Evolutionary conservation across 2,113 vertebrate genomes (phyloP), one percentile per base, ranked within the genome.

Genomic region (Lampris incognitus): DNA sequence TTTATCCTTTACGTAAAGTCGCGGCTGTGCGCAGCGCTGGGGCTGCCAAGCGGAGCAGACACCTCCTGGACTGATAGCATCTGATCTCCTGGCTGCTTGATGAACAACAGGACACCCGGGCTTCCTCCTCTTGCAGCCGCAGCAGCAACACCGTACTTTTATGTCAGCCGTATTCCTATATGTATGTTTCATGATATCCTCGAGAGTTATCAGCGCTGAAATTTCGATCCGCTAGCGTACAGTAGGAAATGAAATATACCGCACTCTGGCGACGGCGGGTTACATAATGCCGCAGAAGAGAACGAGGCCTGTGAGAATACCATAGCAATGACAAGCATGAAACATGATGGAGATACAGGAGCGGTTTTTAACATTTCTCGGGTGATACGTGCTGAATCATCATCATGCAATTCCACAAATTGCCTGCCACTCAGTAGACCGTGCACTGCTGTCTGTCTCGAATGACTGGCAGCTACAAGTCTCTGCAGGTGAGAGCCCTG

Each of bases 1-100:
- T 92, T 92, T 92, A 94, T 94, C 93, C 88, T 88, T 87, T 88
- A 76, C 84, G 81, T 90, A 91, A 93, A 94, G 88, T 81, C 69
- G 81, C 82, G 55, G 74, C 83, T 82, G 85, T 82, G 78, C 56
- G 65, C 69, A 63, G 70, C 2, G 64, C 76, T 66, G 39, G 4
- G 70, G 65, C 81, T 67, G 77, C 48, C 71, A 76, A 83, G 63
- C 66, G 50, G 63, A 61, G 69, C 89, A 89, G 88, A 92, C 90
- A 89, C 90, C 91, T 92, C 90, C 87, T 71, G 71, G 69, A 57
- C 78, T 54, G 92, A 94, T 92, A 94, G 78, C 86, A 93, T 94
- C 90, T 90, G 83, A 90, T 92, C 92, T 86, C 82, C 76, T 83
- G 66, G 81, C 83, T 82, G 77, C 82, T 87, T 89, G 92, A 92